Conservation (phyloP, 2,888 invertebrate genomes). For the Dendrolimus pini region DNA sequence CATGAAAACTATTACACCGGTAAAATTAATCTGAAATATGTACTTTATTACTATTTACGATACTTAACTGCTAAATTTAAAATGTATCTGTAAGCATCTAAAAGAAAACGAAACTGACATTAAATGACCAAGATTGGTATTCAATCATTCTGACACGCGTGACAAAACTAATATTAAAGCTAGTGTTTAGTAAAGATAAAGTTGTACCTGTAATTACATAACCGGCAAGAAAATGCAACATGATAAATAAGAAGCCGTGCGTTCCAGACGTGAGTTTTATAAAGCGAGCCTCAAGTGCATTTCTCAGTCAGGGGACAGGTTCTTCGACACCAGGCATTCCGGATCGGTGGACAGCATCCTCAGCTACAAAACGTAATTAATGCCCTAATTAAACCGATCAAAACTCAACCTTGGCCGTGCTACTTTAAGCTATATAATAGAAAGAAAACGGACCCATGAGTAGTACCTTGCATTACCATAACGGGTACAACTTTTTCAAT, state of each 20-base stretch:
- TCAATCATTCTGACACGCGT: background rate
- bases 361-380: conserved; percentile 18
- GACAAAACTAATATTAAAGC: background rate
- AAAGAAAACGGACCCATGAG: conserved; percentile 23
- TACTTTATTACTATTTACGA: too few species aligned
- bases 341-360: conserved; percentile 30
- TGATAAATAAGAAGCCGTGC: conserved; percentile 14
- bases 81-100: too few species aligned
- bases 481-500: conserved; percentile 43
- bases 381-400: background rate
- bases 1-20: too few species aligned
- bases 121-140: background rate
- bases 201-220: background rate
- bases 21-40: too few species aligned
- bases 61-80: too few species aligned
- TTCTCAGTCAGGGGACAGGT: conserved; percentile 60
- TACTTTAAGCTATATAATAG: conserved; percentile 43
- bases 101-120: background rate
- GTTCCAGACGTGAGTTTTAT: conserved; percentile 55
- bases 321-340: conserved; percentile 62
- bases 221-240: background rate
- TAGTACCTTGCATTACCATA: conserved; percentile 46
- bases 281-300: conserved; percentile 52
- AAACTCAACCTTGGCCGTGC: conserved; percentile 31
- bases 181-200: background rate